Conservation (phyloP, 2,888 invertebrate genomes). For the Cremastinae sp. region DNA sequence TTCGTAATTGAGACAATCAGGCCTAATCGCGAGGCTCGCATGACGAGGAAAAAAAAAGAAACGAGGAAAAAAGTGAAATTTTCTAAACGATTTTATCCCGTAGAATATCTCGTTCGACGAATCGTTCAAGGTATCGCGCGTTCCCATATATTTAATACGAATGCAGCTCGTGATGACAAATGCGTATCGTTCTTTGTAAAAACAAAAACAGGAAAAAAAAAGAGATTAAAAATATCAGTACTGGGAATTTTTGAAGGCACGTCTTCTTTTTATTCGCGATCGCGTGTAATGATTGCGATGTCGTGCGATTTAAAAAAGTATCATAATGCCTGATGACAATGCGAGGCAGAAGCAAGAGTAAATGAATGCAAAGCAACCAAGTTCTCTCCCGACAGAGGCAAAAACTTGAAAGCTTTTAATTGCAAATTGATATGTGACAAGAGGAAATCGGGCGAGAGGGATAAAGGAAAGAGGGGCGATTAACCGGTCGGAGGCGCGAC, state of each 20-base stretch:
- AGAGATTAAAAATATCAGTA: not conserved
- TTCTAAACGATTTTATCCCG: conserved; percentile 1
- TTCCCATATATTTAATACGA: not conserved
- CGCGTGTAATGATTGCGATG: conserved; percentile 1
- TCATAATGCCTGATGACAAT: no score
- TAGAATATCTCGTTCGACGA: not conserved
- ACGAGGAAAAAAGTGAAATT: not conserved
- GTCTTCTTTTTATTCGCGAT: conserved; percentile 9
- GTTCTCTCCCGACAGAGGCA: conserved; percentile 30
- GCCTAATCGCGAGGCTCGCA: conserved; percentile 22
- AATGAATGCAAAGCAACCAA: conserved; percentile 4
- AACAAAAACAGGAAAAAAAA: not conserved
- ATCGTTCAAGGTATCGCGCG: not conserved
- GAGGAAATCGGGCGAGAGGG: not conserved
- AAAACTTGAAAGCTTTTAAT: conserved; percentile 58
- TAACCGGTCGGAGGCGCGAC: conserved; percentile 46
- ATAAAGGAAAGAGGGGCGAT: not conserved
- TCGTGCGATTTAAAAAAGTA: conserved; percentile 54
- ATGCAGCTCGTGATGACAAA: no score
- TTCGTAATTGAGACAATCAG: conserved; percentile 12
- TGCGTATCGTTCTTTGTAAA: not conserved
- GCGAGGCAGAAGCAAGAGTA: conserved; percentile 19
- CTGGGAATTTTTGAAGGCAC: conserved; percentile 10
- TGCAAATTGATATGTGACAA: conserved; percentile 36
- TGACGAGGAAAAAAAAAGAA: not conserved